phyloP scores from a whole-genome alignment of 2,113 vertebrate species.

The Dipodomys merriami region DNA sequence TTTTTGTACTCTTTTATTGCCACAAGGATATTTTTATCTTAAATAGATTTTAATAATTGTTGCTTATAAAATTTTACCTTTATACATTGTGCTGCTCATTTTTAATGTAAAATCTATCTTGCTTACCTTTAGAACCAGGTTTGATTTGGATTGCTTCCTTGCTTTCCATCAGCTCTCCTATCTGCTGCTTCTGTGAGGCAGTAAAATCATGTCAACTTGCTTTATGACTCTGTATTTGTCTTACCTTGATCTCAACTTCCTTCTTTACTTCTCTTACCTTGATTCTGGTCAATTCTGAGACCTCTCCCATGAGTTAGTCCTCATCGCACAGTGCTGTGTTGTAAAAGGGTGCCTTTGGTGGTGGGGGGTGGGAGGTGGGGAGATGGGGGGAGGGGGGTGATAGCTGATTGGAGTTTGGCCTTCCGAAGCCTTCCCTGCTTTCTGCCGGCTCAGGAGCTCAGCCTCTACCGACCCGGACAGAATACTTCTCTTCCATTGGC shows the following conservation, averaged over 20 bases:
- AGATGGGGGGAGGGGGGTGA: too few species aligned
- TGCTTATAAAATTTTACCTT: background rate
- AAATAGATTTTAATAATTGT: background rate
- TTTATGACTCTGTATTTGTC: background rate
- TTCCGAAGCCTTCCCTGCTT: fast-evolving
- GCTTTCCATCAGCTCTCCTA: too few species aligned
- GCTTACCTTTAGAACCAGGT: background rate
- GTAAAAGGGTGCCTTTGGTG: too few species aligned
- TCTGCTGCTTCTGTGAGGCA: background rate
- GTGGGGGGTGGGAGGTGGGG: too few species aligned
- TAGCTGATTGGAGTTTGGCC: background rate
- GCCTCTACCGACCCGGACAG: background rate
- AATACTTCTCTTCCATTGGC: background rate
- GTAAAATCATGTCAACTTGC: background rate
- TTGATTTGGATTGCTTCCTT: background rate
- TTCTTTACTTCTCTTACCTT: background rate
- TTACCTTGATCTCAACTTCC: background rate
- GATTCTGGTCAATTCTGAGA: background rate
- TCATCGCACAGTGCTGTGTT: background rate
- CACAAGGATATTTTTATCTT: background rate
- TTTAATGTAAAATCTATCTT: background rate
- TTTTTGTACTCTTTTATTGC: background rate
- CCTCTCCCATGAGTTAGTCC: fast-evolving
- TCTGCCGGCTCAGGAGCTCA: fast-evolving
- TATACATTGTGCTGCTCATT: background rate